These are phyloP conservation scores for Drosophila pegasa DNA, from an alignment of 2,888 invertebrate species.

Conservation along the genomic window DNA sequence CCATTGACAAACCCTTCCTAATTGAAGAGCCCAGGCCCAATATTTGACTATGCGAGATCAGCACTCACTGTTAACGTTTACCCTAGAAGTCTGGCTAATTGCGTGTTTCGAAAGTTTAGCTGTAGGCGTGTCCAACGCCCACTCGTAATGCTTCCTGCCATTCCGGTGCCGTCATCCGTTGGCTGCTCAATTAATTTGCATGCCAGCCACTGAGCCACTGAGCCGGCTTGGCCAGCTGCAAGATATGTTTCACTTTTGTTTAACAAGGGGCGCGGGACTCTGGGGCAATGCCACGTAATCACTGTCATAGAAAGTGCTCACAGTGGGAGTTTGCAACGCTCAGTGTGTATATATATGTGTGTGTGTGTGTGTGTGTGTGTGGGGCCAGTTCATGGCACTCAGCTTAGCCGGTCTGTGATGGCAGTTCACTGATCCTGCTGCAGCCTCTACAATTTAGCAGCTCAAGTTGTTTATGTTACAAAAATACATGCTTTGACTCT, in stretches of 20 bases:
- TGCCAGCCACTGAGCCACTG: constrained; percentile 43
- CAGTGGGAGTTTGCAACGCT: constrained; percentile 45
- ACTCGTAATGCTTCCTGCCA: constrained; percentile 52
- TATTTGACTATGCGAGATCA: background rate
- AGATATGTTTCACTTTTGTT: constrained; percentile 50
- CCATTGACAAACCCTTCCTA: constrained; percentile 2
- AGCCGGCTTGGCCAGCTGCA: constrained; percentile 66
- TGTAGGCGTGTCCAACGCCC: constrained; percentile 37
- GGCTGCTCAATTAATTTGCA: constrained; percentile 70
- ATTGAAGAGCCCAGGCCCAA: background rate
- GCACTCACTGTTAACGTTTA: background rate
- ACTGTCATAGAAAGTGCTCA: constrained; percentile 47
- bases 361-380: background rate
- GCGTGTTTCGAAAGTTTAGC: constrained; percentile 6
- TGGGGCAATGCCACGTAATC: constrained; percentile 43
- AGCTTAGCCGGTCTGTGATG: constrained; percentile 40
- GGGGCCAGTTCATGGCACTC: constrained; percentile 18
- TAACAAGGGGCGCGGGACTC: background rate
- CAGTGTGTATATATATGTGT: background rate
- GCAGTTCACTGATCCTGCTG: constrained; percentile 56
- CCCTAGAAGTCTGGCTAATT: constrained; percentile 16
- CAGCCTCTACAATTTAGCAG: constrained; percentile 1
- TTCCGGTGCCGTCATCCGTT: constrained; percentile 51
- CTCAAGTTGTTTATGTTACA: constrained; percentile 10
- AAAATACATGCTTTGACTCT: background rate